Evolutionary conservation across 2,888 invertebrate genomes (phyloP), one percentile per base, ranked within the genome.

Genomic region (Noctua fimbriata): DNA sequence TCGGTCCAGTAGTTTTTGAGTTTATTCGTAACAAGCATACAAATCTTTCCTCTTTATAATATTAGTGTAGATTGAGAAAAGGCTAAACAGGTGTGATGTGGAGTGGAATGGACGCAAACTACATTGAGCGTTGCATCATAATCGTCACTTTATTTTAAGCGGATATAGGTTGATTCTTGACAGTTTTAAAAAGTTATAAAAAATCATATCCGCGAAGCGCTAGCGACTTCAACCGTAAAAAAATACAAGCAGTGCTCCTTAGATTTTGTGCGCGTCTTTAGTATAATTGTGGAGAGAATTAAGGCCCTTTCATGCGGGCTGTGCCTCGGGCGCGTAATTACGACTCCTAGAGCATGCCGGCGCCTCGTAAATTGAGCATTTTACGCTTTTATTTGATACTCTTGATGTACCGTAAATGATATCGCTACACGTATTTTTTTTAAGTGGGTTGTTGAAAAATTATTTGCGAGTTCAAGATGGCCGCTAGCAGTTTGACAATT

Each of bases 281-380:
- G 87, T 88, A 90, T 92, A 92, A 92, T 92, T 92, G 91, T 91
- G 87, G 86, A 87, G 87, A 76, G 88, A 92, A 91, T 92, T 90
- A 92, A 90, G 90, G 89, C 79, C 88, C 86, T 89, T 92, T 91
- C 89, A 91, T 84, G 83, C 81, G 81, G 85, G 69, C 76, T 73
- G 69, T 47, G 88, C 88, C 84, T 60, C 73, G 52, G 79, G 87
- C 81, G 67, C 73, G 80, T 90, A 89, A 91, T 91, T 89, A 89
- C 81, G 73, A 72, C 63, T 73, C 66, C 78, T 76, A 75, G 70
- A 71, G 78, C 79, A 81, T 78, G 65, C 73, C 67, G 73, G 65
- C 79, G 77, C 85, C 76, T 76, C 74, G 58, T 73, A 82, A 87
- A 88, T 83, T 83, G 79, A 79, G 75, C 75, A 72, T 78, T 84